Evolutionary conservation across 2,113 vertebrate species (phyloP), one percentile per base, ranked within the genome.

Genomic region (Rhodinocichla rosea): DNA sequence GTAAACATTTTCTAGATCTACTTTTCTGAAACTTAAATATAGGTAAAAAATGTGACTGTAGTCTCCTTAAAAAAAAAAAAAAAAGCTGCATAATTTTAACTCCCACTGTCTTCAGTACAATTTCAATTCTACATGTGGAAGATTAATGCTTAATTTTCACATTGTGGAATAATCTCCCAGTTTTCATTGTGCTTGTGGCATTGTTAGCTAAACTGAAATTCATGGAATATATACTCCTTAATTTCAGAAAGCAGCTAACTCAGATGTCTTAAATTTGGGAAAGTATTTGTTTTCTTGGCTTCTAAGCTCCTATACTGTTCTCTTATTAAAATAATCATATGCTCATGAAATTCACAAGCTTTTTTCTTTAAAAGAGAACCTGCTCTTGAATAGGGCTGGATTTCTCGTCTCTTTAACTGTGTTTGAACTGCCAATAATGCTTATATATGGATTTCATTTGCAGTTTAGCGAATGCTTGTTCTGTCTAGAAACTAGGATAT

Each of bases 91-190:
- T 19, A 77, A 2, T 71, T n/a, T 21, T 47, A 57, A 50, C 1
- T 6, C 2, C 0, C 6, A 2, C 9, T 65, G 20, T 57, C 22
- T 52, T 81, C 8, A 74, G 8, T 67, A 30, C 15, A 55, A 32
- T 35, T 67, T 63, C 15, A 35, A 3, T 50, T 76, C 17, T 71
- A 37, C 5, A 7, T 24, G 13, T 52, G 12, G 64, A 70, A 89
- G 23, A 80, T 21, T 32, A n/a, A 40, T 49, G 40, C 21, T 11
- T 60, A 9, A 35, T 62, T 83, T 47, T 39, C 9, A 30, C 0
- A 1, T 22, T 1, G 1, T 42, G 8, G 4, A 60, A 35, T 37
- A 80, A 44, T 49, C 4, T 21, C 13, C 3, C 4, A 50, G 4
- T 44, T 87, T 89, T 74, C 37, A 42, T 11, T 39, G 6, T 35